Base-by-base conservation (phyloP, 2,797 vertebrate genomes). In the Scolopax rusticola region DNA sequence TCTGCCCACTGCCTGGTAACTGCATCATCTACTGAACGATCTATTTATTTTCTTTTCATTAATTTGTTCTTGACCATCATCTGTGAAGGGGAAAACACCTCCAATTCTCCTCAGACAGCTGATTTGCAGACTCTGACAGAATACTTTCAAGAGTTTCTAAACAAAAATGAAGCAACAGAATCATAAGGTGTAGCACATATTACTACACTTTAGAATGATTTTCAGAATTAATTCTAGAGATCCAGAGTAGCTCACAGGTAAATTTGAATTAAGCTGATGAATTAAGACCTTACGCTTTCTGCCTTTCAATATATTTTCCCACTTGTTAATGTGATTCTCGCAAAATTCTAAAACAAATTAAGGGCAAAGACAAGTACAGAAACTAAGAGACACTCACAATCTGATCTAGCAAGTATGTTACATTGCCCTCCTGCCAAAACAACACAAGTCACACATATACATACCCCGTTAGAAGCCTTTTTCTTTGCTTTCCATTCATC, bases 401-500 rank as follows among this genome's bases (percentile, higher is more conserved):
- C 23, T 59, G n/a, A 79, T 59, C 45, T 60, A 69, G 14, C 18
- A 70, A 71, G 17, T 60, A 76, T 0, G 0, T 59, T 41, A 80
- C 8, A 41, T 1, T 32, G 54, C 18, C 15, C 41, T 64, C 21
- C 54, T 60, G 33, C 8, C 32, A 79, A 40, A 90, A 77, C 16
- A 77, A 65, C 20, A 25, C 6, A 83, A 38, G 25, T 47, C 24
- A 83, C 41, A 38, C 7, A 24, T 33, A 93, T 82, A 98, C 98
- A 11, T 97, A 99, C 99, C 98, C 99, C 99, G 97, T 99, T 99
- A 77, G 98, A 97, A 75, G 98, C 98, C 97, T 98, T 99, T 95
- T 98, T 99, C 97, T 99, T 99, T 90, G 99, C 99, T 97, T 99
- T 99, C 99, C 99, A 99, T 94, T 99, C 99, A 63, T 99, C 99